These are phyloP conservation scores for Galeruca laticollis DNA, from an alignment of 2,888 invertebrate genomes.

Conservation along the genomic window DNA sequence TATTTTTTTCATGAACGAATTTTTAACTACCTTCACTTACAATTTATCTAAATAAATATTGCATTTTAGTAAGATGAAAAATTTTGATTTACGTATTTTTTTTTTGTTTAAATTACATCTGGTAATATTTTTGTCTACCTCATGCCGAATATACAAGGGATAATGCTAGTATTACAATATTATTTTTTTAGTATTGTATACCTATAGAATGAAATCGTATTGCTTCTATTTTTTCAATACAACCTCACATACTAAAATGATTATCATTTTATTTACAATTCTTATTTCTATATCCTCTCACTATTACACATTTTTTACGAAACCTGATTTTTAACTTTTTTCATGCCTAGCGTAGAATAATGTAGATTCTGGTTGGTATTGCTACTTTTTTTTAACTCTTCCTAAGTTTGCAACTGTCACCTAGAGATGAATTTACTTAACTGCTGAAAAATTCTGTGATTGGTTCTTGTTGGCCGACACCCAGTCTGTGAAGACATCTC, in stretches of 20 bases:
- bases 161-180: conserved; percentile 60
- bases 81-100: conserved; percentile 16
- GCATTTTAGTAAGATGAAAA: conserved; percentile 12
- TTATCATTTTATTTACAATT: conserved; percentile 64
- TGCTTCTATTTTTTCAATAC: conserved; percentile 65
- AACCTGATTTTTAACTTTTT: conserved; percentile 38
- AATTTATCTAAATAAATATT: not conserved
- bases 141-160: conserved; percentile 54
- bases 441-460: conserved; percentile 83
- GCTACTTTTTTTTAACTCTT: conserved; percentile 53
- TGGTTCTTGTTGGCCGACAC: conserved; percentile 86
- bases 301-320: conserved; percentile 54
- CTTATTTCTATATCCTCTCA: conserved; percentile 55
- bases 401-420: conserved; percentile 48
- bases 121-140: conserved; percentile 50
- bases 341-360: conserved; percentile 47
- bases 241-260: conserved; percentile 61
- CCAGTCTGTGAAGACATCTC: conserved; percentile 93
- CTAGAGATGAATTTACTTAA: conserved; percentile 72
- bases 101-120: not conserved
- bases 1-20: not conserved
- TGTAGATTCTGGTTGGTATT: conserved; percentile 55
- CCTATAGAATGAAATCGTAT: conserved; percentile 59
- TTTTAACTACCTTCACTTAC: not conserved
- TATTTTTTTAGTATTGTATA: conserved; percentile 51